Percentiles rank a stretch among this genome's conserved stretches.
These are phyloP conservation scores for Ypsolopha scabrella DNA, from an alignment of 2,888 invertebrate genomes.

Conservation along the genomic window DNA sequence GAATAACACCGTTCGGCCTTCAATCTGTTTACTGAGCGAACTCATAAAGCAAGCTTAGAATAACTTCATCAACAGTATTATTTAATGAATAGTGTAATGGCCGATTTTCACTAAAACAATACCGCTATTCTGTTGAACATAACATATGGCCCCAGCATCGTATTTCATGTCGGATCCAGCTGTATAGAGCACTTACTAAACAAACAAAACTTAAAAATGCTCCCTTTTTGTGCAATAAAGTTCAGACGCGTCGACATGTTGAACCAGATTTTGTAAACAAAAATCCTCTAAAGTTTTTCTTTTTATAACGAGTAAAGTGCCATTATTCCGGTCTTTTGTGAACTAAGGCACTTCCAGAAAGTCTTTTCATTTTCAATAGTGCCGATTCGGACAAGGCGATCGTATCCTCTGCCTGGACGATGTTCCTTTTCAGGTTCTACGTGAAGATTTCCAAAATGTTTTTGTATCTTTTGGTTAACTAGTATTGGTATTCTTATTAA, in stretches of 20 bases:
- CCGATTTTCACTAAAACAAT: constrained; percentile 21
- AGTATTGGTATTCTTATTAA: too few species aligned
- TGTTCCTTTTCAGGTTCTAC: too few species aligned
- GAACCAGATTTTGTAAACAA: too few species aligned
- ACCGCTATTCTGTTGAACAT: constrained; percentile 19
- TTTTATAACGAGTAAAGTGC: too few species aligned
- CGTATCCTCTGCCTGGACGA: too few species aligned
- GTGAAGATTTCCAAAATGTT: too few species aligned
- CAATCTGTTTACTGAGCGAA: constrained; percentile 14
- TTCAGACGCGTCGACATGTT: background rate
- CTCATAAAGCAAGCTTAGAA: background rate
- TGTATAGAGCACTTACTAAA: background rate
- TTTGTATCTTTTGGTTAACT: too few species aligned
- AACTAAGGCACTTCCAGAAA: too few species aligned
- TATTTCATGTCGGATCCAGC: constrained; percentile 17
- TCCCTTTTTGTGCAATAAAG: background rate
- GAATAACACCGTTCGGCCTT: constrained; percentile 14
- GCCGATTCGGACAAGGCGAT: too few species aligned
- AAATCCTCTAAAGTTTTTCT: too few species aligned
- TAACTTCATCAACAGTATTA: background rate
- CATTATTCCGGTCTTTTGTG: too few species aligned
- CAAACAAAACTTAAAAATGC: background rate
- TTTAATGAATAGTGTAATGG: constrained; percentile 7
- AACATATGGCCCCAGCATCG: constrained; percentile 20
- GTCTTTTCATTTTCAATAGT: too few species aligned